Evolutionary conservation across 1,140 invertebrate genomes (phyloP).

Genomic region (Macrosteles quadrilineatus): DNA sequence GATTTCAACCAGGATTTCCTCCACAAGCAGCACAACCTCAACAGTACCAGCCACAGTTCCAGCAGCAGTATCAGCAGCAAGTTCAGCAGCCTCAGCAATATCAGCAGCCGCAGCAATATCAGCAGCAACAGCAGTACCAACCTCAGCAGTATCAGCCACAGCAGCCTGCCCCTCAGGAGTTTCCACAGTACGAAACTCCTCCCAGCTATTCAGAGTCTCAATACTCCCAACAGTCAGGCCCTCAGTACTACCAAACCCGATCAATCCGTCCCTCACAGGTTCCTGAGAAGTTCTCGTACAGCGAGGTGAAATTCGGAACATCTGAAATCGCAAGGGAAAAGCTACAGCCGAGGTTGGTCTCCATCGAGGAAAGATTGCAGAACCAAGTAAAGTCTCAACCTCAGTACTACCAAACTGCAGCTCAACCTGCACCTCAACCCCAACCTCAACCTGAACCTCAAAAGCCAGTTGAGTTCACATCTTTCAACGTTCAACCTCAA

Average conservation of each 20-base stretch:
- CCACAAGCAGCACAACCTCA: not conserved
- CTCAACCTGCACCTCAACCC: not conserved
- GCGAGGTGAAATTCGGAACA: conserved; percentile 24
- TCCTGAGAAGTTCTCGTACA: conserved; percentile 31
- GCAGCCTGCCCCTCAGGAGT: not conserved
- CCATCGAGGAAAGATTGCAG: conserved; percentile 9
- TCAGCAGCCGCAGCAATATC: not conserved
- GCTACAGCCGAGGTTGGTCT: conserved; percentile 11
- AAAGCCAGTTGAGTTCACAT: not conserved
- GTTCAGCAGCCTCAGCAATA: not conserved
- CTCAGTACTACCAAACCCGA: not conserved
- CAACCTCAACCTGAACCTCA: conserved; percentile 2
- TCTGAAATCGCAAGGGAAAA: conserved; percentile 19
- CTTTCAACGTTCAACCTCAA: not conserved
- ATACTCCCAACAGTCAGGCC: not conserved
- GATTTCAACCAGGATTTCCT: conserved; percentile 9
- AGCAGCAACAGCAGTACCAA: not conserved
- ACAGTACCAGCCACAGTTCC: not conserved
- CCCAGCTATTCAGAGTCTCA: not conserved
- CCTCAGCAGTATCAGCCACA: not conserved
- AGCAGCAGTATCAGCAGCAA: not conserved
- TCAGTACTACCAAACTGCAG: conserved; percentile 7
- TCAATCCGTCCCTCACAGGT: not conserved
- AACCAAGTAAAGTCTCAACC: not conserved
- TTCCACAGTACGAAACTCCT: not conserved